Conservation (phyloP, 2,113 vertebrate species). For the Apodemus speciosus region DNA sequence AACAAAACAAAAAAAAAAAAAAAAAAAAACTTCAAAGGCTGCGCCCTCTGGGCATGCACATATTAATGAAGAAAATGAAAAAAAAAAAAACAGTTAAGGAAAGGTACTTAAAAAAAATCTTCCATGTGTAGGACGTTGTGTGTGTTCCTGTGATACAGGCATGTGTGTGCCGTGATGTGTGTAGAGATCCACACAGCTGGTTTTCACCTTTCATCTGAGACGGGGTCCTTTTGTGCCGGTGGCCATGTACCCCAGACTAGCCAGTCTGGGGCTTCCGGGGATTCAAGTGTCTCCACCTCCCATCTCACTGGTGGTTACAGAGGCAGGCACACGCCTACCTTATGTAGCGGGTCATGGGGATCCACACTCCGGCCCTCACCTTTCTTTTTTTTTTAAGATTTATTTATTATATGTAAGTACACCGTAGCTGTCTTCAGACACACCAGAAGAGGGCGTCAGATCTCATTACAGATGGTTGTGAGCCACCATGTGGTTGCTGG, state of each 20-base stretch:
- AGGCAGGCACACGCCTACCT: background rate
- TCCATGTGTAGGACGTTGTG: background rate
- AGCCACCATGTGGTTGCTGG: no score
- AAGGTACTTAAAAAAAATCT: background rate
- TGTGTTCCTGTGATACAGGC: background rate
- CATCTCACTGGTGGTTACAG: background rate
- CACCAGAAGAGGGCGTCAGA: no score
- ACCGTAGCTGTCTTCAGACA: no score
- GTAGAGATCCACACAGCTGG: no score
- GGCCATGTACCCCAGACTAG: background rate
- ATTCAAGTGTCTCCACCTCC: background rate
- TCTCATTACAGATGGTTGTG: no score
- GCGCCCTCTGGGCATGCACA: background rate
- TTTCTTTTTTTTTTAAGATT: no score
- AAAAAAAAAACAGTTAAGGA: background rate
- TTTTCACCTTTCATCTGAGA: background rate
- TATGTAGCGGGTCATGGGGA: background rate
- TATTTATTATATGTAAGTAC: no score
- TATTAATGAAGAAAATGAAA: background rate
- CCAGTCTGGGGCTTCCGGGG: background rate
- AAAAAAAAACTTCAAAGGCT: background rate
- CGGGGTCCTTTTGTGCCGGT: background rate
- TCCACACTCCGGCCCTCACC: background rate
- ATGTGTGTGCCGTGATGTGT: background rate
- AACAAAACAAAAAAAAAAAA: background rate